Conservation (phyloP, 2,113 vertebrate species). For the Elanus axillaris region DNA sequence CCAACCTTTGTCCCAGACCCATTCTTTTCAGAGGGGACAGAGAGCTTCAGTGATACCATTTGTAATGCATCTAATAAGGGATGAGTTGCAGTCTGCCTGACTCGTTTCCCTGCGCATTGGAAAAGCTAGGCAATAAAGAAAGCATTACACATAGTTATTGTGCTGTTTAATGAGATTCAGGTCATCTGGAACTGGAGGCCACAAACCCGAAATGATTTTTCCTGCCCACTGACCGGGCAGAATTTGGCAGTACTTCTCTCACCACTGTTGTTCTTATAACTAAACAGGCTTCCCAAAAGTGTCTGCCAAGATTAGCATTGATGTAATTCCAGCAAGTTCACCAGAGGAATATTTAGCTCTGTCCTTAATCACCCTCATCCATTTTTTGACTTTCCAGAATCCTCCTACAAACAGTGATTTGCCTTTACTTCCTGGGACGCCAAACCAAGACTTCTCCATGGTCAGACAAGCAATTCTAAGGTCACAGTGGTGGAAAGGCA, state of each 20-base stretch:
- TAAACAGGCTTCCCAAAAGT: not conserved
- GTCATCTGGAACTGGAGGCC: not conserved
- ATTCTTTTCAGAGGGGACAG: not conserved
- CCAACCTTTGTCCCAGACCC: not conserved
- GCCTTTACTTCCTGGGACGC: not conserved
- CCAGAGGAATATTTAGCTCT: not conserved
- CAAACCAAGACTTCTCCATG: not conserved
- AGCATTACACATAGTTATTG: not conserved
- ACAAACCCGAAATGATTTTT: not conserved
- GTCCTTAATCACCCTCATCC: not conserved
- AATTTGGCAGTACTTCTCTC: not conserved
- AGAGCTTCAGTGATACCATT: not conserved
- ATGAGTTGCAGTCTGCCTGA: not conserved
- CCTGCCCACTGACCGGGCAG: not conserved
- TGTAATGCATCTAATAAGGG: not conserved
- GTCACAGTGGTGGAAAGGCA: not conserved
- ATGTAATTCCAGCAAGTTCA: constrained; percentile 1
- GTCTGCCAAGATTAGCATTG: not conserved
- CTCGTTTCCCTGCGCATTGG: rapidly evolving
- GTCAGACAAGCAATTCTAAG: not conserved
- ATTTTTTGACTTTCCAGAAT: not conserved
- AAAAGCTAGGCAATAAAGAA: not conserved
- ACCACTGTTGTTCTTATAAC: not conserved
- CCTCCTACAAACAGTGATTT: not conserved
- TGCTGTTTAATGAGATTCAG: not conserved